Conservation (phyloP, 2,888 invertebrate species). For the Sinopyrophorus schimmeli region DNA sequence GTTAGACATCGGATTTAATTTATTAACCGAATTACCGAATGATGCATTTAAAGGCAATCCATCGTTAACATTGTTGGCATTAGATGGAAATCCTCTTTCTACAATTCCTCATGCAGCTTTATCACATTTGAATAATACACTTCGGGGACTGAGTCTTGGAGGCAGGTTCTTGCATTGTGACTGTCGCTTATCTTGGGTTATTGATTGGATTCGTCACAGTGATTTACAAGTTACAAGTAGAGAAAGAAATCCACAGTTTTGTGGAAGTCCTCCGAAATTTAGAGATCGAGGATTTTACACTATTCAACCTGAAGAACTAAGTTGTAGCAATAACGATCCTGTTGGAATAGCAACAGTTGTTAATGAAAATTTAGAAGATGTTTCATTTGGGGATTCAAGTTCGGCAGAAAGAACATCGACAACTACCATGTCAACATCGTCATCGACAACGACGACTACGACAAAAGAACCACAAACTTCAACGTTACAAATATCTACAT, state of each 20-base stretch:
- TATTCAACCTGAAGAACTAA: slow-evolving; percentile 76
- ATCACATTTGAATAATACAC: slow-evolving; percentile 75
- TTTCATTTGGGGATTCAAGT: slow-evolving; percentile 44
- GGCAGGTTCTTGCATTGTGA: slow-evolving; percentile 88
- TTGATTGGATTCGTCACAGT: slow-evolving; percentile 85
- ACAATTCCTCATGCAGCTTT: slow-evolving; percentile 82
- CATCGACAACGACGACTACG: slow-evolving; percentile 46
- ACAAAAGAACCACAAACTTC: slow-evolving; percentile 42
- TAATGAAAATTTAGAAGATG: slow-evolving; percentile 57
- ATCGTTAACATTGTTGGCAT: slow-evolving; percentile 81
- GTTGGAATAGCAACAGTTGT: slow-evolving; percentile 63
- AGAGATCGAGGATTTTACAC: slow-evolving; percentile 85
- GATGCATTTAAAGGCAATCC: slow-evolving; percentile 82
- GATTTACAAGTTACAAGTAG: slow-evolving; percentile 91
- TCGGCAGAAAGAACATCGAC: slow-evolving; percentile 22
- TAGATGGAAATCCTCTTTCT: slow-evolving; percentile 88
- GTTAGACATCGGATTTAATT: slow-evolving; percentile 89
- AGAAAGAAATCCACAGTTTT: slow-evolving; percentile 90
- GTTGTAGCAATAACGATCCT: slow-evolving; percentile 58
- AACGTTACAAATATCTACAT: slow-evolving; percentile 42
- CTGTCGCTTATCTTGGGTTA: slow-evolving; percentile 85
- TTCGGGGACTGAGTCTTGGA: slow-evolving; percentile 84
- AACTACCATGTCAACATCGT: slow-evolving; percentile 39
- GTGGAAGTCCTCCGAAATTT: slow-evolving; percentile 80
- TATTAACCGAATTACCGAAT: slow-evolving; percentile 77